Base-by-base conservation (phyloP, 2,888 invertebrate genomes). In the Pseudanteris insignis region DNA sequence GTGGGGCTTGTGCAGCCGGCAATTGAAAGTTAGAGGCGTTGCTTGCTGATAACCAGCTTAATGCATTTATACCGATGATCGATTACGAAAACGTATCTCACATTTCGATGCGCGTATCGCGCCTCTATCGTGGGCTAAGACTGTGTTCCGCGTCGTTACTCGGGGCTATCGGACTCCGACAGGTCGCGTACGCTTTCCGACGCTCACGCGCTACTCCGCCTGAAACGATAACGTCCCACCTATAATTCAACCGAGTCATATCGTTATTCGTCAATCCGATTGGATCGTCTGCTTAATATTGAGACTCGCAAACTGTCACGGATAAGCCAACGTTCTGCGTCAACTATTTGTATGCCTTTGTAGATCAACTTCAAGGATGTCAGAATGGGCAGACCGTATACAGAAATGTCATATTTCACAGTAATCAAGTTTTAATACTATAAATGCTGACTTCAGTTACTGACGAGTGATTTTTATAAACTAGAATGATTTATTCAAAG, bases 161-260 rank as follows among this genome's bases (percentile, higher is more conserved):
- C 10, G 30, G 15, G 29, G 72, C 69, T 68, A 11, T 13, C 6
- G 18, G 18, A 18, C 3, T 18, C 18, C 18, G 18, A 18, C 18
- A 18, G 18, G 18, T 18, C 18, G 18, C 18, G n/a, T n/a, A n/a
- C n/a, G n/a, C n/a, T n/a, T n/a, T n/a, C n/a, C n/a, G n/a, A n/a
- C n/a, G n/a, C n/a, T n/a, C n/a, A 21, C 11, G 15, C 25, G 25
- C 12, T 25, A 25, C 26, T n/a, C 26, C 12, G 43, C 48, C 25
- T 30, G 33, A 41, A 32, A 38, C 34, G 63, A 59, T 48, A 63
- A 50, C 59, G 51, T 30, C 29, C 54, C 50, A 58, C 65, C 64
- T 64, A 63, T 65, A 65, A 66, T 66, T 66, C 63, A 66, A 26
- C 53, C 41, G 8, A 33, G 53, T 60, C 37, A 60, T 51, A 51